These are phyloP conservation scores for Strigamia crassipes DNA, from an alignment of 2,888 invertebrate genomes.

Conservation along the genomic window DNA sequence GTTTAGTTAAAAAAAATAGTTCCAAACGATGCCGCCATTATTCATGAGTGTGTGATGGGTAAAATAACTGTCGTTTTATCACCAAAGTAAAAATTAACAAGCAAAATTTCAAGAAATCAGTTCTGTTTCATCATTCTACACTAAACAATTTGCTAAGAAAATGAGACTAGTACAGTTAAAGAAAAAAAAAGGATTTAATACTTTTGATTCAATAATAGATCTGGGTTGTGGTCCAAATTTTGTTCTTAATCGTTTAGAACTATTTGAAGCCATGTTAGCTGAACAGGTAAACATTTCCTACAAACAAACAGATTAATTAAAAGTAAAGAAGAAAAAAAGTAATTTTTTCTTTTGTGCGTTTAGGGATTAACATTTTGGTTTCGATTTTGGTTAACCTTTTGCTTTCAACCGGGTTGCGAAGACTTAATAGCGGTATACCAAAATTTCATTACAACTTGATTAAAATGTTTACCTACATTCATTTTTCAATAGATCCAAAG, in stretches of 20 bases:
- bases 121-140: not conserved
- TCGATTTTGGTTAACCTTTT: conserved; percentile 11
- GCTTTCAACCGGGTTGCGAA: not conserved
- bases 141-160: not conserved
- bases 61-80: not conserved
- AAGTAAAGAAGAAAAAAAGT: not conserved
- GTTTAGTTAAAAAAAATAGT: too few relatives aligned
- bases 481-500: not conserved
- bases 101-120: not conserved
- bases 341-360: not conserved
- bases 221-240: conserved; percentile 29
- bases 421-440: conserved; percentile 14
- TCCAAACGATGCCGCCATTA: not conserved
- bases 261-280: conserved; percentile 2
- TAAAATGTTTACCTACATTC: not conserved
- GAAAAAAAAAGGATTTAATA: not conserved
- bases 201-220: not conserved
- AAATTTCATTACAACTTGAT: not conserved
- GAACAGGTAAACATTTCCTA: not conserved
- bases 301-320: too few relatives aligned
- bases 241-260: conserved; percentile 38
- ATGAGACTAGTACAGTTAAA: conserved; percentile 7
- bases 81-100: not conserved
- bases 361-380: conserved; percentile 14
- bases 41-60: not conserved